These are phyloP conservation scores for Ophthalmolycus amberensis DNA, from an alignment of 2,113 vertebrate genomes.

Conservation along the genomic window DNA sequence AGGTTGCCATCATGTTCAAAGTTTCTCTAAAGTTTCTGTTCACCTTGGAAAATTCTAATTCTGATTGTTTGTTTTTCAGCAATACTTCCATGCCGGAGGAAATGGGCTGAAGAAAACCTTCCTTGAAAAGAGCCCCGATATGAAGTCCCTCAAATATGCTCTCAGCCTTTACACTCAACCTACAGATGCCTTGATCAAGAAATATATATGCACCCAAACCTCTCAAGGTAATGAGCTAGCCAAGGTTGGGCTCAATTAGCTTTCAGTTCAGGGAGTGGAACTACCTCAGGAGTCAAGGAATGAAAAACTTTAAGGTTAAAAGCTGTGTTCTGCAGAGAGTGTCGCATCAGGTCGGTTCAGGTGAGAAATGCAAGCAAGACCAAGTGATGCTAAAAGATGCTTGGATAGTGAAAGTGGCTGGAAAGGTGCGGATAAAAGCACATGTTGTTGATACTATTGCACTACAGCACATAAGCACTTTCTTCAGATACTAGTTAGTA, in stretches of 20 bases:
- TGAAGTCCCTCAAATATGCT: slow-evolving; percentile 95
- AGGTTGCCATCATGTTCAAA: neutral
- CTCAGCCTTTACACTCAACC: slow-evolving; percentile 98
- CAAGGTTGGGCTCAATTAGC: neutral
- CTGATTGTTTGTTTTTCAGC: slow-evolving; percentile 82
- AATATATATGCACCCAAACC: slow-evolving; percentile 95
- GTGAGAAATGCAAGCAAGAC: neutral
- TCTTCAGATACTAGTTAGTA: neutral
- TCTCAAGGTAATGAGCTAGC: slow-evolving; percentile 89
- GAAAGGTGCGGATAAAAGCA: slow-evolving; percentile 9
- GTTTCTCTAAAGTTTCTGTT: slow-evolving; percentile 7
- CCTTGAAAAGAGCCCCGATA: slow-evolving; percentile 95
- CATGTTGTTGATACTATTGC: neutral
- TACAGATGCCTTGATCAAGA: slow-evolving; percentile 97
- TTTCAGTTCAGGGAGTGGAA: neutral
- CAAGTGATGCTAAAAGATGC: neutral
- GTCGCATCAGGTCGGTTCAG: neutral
- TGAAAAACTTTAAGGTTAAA: neutral
- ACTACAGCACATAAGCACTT: neutral
- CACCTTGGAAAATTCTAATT: neutral
- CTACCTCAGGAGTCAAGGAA: neutral
- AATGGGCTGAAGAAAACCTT: slow-evolving; percentile 98
- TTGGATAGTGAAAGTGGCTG: neutral
- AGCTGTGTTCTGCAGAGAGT: neutral
- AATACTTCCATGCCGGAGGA: slow-evolving; percentile 99